Base-by-base conservation (phyloP, 2,888 invertebrate species). In the Drosophila greeni region DNA sequence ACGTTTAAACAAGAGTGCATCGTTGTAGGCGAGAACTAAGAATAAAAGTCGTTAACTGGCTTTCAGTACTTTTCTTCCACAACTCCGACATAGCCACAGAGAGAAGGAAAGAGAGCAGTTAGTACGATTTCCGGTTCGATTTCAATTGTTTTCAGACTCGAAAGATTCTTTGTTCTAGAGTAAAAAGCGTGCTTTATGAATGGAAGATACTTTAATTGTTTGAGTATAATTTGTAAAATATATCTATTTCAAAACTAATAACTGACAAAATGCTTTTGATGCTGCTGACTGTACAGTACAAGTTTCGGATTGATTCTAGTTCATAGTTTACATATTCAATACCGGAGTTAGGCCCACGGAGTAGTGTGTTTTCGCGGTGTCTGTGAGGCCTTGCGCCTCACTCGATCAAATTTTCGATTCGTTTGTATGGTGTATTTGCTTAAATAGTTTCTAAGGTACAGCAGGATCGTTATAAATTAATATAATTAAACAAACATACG, bases 251-350 rank as follows among this genome's bases (percentile, higher is more conserved):
- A 70, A 78, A 84, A 78, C 84, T 77, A 82, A 88, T 88, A 89
- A 89, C 89, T 89, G 89, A 89, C 89, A 89, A 89, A 89, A 89
- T 89, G 89, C 88, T 89, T 89, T 89, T 89, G 88, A 86, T 88
- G 88, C 87, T 88, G 88, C 87, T 87, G 86, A 87, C 86, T 80
- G 83, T 84, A 81, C 83, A 81, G 69, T 60, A 81, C 83, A 81
- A 61, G 61, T 49, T 61, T 69, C 61, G 48, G 49, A 67, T 67
- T 60, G 57, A 71, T 61, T 77, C 59, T 77, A 75, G 59, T 76
- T 81, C 26, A 47, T 61, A 34, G 47, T 40, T 23, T 47, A 34
- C 36, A 33, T 48, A n/a, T 56, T 55, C 43, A 43, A 29, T 23
- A 40, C 48, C 36, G 31, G 36, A 53, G 48, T 45, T 59, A 51